Percentiles rank a stretch among this genome's conserved stretches.
These are phyloP conservation scores for Formica exsecta DNA, from an alignment of 1,140 invertebrate genomes.

Conservation along the genomic window DNA sequence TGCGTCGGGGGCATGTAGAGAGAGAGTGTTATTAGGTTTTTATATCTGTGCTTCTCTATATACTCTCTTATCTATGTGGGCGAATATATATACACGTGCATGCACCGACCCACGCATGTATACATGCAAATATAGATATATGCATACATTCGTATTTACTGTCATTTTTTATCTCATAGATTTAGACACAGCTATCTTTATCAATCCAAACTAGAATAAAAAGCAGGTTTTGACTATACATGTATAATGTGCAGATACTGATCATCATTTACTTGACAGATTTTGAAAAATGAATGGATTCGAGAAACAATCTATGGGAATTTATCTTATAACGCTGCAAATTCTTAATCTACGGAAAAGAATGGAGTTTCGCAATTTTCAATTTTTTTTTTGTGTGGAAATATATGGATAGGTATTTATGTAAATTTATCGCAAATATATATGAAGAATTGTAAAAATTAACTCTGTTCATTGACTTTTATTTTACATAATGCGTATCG, in stretches of 20 bases:
- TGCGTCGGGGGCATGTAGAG: slow-evolving; percentile 46
- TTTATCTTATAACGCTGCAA: background rate
- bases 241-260: background rate
- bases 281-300: background rate
- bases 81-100: slow-evolving; percentile 34
- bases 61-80: slow-evolving; percentile 41
- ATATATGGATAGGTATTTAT: background rate
- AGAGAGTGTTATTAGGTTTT: slow-evolving; percentile 31
- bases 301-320: background rate
- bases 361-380: background rate
- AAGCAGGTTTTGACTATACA: background rate
- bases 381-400: background rate
- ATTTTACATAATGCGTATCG: background rate
- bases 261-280: background rate
- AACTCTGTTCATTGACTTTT: background rate
- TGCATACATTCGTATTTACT: background rate
- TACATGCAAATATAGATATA: background rate
- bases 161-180: slow-evolving; percentile 3
- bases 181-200: background rate
- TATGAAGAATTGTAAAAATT: background rate
- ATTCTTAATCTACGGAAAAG: background rate
- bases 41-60: slow-evolving; percentile 31
- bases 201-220: background rate
- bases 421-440: background rate
- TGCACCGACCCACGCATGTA: background rate